A percentile compares a stretch with the other conserved stretches of the same genome.
Conservation (phyloP, 2,888 invertebrate genomes). For the Oxycera nigricornis region DNA sequence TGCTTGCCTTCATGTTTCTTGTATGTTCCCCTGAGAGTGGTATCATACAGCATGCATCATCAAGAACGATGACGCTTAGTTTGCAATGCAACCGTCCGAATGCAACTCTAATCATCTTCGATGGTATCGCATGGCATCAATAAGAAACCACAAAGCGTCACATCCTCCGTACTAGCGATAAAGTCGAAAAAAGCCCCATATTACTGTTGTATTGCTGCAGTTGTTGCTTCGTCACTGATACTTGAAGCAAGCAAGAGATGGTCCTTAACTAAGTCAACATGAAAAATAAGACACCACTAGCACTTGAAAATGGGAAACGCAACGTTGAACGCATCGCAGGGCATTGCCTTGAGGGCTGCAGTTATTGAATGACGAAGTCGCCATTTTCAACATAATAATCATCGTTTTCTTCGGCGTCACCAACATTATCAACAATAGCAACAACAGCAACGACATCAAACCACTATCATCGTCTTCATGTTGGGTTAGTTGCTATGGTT, state of each 20-base stretch:
- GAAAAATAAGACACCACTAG: background rate
- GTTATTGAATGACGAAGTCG: background rate
- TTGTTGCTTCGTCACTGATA: background rate
- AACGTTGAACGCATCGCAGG: background rate
- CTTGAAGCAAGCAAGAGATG: background rate
- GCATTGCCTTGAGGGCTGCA: slow-evolving; percentile 1
- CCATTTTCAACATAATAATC: background rate
- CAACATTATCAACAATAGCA: background rate
- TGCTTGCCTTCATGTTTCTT: background rate
- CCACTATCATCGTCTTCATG: background rate
- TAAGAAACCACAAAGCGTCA: slow-evolving; percentile 6
- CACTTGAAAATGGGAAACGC: slow-evolving; percentile 14
- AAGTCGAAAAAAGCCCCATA: background rate
- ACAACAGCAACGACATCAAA: too few relatives aligned
- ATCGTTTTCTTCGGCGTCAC: background rate
- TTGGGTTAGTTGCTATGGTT: background rate
- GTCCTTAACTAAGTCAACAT: background rate
- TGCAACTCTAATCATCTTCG: background rate
- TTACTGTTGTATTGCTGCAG: background rate
- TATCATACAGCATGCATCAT: background rate
- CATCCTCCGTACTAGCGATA: background rate
- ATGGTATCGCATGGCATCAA: slow-evolving; percentile 2
- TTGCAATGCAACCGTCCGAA: background rate
- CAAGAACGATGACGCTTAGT: background rate
- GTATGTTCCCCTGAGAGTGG: too few relatives aligned